Conservation (phyloP, 2,113 vertebrate genomes). For the Labrus mixtus region DNA sequence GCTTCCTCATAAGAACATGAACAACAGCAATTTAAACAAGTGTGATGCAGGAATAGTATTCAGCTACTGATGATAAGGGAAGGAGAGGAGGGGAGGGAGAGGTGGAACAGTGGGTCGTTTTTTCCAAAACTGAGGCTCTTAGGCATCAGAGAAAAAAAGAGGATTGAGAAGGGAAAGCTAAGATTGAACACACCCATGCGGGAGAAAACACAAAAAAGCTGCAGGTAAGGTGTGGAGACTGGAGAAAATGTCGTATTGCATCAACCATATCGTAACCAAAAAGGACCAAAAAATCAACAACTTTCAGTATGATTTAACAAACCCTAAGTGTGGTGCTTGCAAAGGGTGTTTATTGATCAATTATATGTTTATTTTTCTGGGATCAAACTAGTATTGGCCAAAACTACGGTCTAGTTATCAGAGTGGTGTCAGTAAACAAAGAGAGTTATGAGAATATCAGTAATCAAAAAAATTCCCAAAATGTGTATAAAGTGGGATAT, state of each 20-base stretch:
- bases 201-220: not conserved
- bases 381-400: not conserved
- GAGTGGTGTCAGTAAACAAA: no score
- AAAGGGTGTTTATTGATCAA: no score
- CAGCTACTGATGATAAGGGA: not conserved
- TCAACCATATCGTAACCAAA: no score
- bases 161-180: not conserved
- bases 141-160: constrained; percentile 32
- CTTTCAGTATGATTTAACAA: no score
- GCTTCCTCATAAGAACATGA: constrained; percentile 44
- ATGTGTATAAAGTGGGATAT: no score
- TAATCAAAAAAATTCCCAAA: no score
- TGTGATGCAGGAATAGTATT: not conserved
- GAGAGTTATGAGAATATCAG: no score
- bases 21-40: constrained; percentile 42
- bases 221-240: not conserved
- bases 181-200: constrained; percentile 7
- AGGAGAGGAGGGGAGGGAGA: not conserved
- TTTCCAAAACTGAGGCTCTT: constrained; percentile 46
- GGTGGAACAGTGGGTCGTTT: constrained; percentile 28
- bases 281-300: no score
- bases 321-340: no score
- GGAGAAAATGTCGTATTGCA: not conserved
- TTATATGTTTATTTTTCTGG: no score
- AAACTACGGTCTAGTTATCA: no score